Conservation (phyloP, 2,888 invertebrate genomes). For the Pristionchus entomophagus region DNA sequence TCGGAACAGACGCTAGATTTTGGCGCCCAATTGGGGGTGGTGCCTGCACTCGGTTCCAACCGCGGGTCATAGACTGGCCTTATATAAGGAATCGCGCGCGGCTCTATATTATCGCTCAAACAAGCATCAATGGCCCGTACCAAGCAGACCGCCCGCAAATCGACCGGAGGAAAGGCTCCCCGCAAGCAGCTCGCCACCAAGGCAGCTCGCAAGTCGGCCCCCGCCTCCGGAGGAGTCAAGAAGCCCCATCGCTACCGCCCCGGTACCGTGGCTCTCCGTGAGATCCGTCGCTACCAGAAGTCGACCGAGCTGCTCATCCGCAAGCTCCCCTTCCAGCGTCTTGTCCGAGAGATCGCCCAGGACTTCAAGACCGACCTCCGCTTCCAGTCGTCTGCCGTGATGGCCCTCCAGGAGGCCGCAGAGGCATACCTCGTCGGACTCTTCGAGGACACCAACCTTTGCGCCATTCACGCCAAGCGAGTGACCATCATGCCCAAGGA, state of each 20-base stretch:
- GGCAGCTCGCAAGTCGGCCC: slow-evolving; percentile 19
- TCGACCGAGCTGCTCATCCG: slow-evolving; percentile 84
- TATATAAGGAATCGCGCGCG: too few species aligned
- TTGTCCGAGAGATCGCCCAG: slow-evolving; percentile 68
- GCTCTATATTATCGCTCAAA: too few species aligned
- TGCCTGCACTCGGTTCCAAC: too few species aligned
- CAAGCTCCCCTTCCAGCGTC: slow-evolving; percentile 65
- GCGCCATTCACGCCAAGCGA: slow-evolving; percentile 96
- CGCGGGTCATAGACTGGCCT: too few species aligned
- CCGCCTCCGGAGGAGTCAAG: slow-evolving; percentile 83
- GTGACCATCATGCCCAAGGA: slow-evolving; percentile 99
- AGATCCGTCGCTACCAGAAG: slow-evolving; percentile 96
- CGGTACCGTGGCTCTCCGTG: slow-evolving; percentile 95
- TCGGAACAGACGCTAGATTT: too few species aligned
- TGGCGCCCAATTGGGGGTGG: too few species aligned
- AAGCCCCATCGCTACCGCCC: slow-evolving; percentile 96
- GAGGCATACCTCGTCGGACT: slow-evolving; percentile 93
- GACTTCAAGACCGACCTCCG: slow-evolving; percentile 69
- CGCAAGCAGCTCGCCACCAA: slow-evolving; percentile 63
- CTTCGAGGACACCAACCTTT: slow-evolving; percentile 95
- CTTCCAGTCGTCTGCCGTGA: slow-evolving; percentile 65
- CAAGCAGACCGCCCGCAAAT: slow-evolving; percentile 96
- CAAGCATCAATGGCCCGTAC: slow-evolving; percentile 96
- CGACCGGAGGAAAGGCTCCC: slow-evolving; percentile 94
- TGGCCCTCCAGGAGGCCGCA: slow-evolving; percentile 80